A percentile compares a stretch with the other conserved stretches of the same genome.
phyloP scores from a whole-genome alignment of 1,140 invertebrate genomes.

The Brachystomella parvula region DNA sequence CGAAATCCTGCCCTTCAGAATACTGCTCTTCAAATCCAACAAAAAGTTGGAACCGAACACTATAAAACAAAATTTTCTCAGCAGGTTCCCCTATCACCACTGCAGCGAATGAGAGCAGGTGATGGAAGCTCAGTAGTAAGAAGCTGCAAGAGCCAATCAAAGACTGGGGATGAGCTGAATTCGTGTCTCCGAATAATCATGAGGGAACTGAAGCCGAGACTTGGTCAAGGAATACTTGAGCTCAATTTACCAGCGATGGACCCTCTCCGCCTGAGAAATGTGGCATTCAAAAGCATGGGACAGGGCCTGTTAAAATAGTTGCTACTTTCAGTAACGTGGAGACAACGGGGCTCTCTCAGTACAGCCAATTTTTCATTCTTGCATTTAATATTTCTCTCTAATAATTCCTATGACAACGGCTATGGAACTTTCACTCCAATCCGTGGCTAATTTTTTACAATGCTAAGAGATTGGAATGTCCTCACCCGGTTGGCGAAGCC shows the following conservation, averaged over 20 bases:
- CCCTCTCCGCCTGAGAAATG: slow-evolving; percentile 35
- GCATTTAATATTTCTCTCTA: no score
- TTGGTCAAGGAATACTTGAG: slow-evolving; percentile 31
- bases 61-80: neutral
- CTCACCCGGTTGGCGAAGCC: no score
- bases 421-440: no score
- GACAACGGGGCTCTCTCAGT: slow-evolving; percentile 36
- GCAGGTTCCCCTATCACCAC: neutral
- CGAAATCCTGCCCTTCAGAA: no score
- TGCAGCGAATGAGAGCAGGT: neutral
- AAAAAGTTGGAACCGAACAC: no score
- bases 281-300: slow-evolving; percentile 38
- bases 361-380: no score
- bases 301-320: slow-evolving; percentile 37
- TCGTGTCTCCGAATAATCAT: slow-evolving; percentile 29
- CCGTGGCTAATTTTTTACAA: no score
- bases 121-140: slow-evolving; percentile 20
- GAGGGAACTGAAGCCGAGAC: slow-evolving; percentile 28
- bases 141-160: slow-evolving; percentile 22
- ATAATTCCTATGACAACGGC: no score
- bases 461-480: no score
- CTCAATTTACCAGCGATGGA: slow-evolving; percentile 35
- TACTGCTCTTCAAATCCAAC: no score
- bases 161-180: slow-evolving; percentile 25
- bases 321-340: slow-evolving; percentile 38